phyloP scores from a whole-genome alignment of 2,113 vertebrate genomes.

The Tapirus terrestris region DNA sequence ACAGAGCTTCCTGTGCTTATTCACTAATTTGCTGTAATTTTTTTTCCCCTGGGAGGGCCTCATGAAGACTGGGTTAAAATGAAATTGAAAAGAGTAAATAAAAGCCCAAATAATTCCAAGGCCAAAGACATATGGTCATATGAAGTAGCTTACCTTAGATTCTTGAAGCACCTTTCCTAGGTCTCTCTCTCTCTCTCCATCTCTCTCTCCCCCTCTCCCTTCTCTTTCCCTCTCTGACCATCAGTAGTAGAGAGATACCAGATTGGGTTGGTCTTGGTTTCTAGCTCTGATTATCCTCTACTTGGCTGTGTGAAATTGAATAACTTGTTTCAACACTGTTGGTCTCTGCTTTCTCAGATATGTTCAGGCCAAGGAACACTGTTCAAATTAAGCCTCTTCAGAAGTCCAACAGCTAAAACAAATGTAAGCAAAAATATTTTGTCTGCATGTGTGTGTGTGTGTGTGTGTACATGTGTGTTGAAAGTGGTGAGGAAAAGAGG shows the following conservation, averaged over 20 bases:
- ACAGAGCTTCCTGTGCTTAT: not conserved
- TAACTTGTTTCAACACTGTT: not conserved
- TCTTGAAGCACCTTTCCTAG: not conserved
- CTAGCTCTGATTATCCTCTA: not conserved
- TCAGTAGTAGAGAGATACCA: not conserved
- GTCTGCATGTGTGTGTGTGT: not conserved
- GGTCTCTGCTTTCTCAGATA: not conserved
- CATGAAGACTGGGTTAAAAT: not conserved
- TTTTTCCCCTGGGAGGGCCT: not conserved
- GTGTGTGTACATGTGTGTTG: not conserved
- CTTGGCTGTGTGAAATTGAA: not conserved
- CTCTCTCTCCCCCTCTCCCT: too few relatives aligned
- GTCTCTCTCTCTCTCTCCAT: not conserved
- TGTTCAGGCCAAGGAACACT: not conserved
- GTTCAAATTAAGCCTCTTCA: not conserved
- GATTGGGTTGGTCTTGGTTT: not conserved
- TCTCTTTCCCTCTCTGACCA: not conserved
- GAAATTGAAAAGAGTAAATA: not conserved
- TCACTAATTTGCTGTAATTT: not conserved
- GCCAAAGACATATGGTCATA: not conserved
- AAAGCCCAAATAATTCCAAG: not conserved
- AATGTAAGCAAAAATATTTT: not conserved
- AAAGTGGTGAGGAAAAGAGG: not conserved
- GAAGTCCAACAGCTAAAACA: not conserved
- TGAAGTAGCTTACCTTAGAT: not conserved